These are phyloP conservation scores for Tuta absoluta DNA, from an alignment of 2,888 invertebrate species.

Conservation along the genomic window DNA sequence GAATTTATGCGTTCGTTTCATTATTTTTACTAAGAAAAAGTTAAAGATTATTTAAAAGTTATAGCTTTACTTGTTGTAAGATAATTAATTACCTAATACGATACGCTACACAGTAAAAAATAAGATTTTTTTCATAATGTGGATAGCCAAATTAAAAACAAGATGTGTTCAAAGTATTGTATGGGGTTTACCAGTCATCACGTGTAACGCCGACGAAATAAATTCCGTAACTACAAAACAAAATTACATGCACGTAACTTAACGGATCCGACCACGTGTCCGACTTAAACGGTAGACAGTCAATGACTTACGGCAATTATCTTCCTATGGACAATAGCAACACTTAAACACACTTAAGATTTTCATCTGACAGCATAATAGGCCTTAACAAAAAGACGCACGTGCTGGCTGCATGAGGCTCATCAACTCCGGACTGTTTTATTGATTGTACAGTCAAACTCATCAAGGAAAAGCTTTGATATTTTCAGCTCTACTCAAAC, in stretches of 20 bases:
- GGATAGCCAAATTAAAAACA: no score
- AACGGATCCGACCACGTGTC: constrained; percentile 24
- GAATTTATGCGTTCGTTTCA: not conserved
- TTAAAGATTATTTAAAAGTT: not conserved
- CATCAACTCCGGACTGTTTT: constrained; percentile 55
- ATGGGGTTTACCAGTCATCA: no score
- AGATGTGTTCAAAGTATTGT: no score
- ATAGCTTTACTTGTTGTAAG: no score
- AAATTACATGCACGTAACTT: constrained; percentile 23
- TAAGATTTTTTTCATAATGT: no score
- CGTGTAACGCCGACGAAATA: constrained; percentile 1
- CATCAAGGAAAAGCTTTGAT: constrained; percentile 31
- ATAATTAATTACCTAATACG: no score
- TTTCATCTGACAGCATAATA: constrained; percentile 66
- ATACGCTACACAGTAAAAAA: no score
- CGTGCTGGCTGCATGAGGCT: constrained; percentile 63
- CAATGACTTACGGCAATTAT: constrained; percentile 46
- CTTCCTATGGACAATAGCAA: constrained; percentile 49
- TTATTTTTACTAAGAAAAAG: not conserved
- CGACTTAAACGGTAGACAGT: constrained; percentile 34
- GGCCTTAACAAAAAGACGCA: constrained; percentile 59
- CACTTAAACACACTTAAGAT: constrained; percentile 54
- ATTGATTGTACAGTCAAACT: constrained; percentile 52
- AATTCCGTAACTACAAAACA: constrained; percentile 19
- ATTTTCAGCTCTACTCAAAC: not conserved